phyloP scores from a whole-genome alignment of 2,113 vertebrate genomes.

The Nanorana parkeri region DNA sequence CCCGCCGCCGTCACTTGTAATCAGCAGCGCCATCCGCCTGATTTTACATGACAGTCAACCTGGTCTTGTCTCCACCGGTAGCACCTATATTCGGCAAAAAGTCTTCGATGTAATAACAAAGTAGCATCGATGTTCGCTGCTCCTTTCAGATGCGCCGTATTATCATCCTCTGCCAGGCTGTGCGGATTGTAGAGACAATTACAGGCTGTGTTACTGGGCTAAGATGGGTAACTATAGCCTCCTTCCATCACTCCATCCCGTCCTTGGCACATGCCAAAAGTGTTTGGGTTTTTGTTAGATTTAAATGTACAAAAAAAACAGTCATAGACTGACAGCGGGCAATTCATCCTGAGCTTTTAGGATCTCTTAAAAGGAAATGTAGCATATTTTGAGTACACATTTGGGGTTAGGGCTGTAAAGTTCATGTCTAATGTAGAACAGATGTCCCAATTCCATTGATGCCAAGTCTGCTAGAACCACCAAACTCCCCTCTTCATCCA shows the following conservation, averaged over 20 bases:
- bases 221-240: background rate
- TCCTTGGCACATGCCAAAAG: background rate
- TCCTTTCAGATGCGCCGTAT: background rate
- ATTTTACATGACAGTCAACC: slow-evolving; percentile 31
- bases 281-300: background rate
- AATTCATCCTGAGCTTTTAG: too few species aligned
- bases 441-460: too few species aligned
- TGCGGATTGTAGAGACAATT: background rate
- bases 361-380: too few species aligned
- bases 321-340: too few species aligned
- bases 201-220: background rate
- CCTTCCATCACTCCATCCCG: background rate
- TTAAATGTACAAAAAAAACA: too few species aligned
- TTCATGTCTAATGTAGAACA: too few species aligned
- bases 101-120: background rate
- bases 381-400: too few species aligned
- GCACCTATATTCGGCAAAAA: background rate
- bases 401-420: too few species aligned
- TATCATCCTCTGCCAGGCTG: background rate
- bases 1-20: slow-evolving; percentile 18
- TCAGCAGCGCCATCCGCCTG: background rate
- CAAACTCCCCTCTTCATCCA: too few species aligned
- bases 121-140: background rate
- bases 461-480: too few species aligned
- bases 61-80: background rate